Evolutionary conservation across 2,797 vertebrate genomes (phyloP), one percentile per base, ranked within the genome.

Genomic region (Prionace glauca): DNA sequence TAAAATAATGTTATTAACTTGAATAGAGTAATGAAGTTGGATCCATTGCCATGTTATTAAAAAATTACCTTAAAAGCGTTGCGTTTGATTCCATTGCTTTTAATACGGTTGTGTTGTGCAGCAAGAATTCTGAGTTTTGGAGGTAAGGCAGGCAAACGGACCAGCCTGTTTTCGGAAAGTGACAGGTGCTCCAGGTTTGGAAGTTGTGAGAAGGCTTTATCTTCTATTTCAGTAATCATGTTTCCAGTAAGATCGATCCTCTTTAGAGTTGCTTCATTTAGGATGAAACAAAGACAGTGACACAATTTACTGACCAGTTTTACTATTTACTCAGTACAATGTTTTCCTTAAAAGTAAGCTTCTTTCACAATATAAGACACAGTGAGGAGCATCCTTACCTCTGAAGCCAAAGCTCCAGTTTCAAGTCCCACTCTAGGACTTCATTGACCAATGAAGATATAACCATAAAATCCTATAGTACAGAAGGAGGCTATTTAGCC

Each of bases 201-300:
- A 69, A 99, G 98, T 95, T 99, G 99, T 95, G 98, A 98, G 96
- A 99, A 99, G 11, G 99, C 98, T 18, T 98, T 98, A 0, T 99
- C 99, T 97, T 99, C 99, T 96, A 99, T 99, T 96, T 99, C 99
- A 96, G 99, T 98, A 97, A 99, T 99, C 94, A 98, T 84, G 96
- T 99, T 99, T 96, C 98, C 99, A 26, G 98, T 98, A 96, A 99
- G 98, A 97, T 99, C 99, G 56, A 99, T 99, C 97, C 99, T 98
- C 97, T 97, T 99, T 96, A 99, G 97, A 96, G 98, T 99, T 96
- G 98, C 99, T 99, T 97, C 96, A 93, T 67, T 96, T 1, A 77
- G 60, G 24, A 60, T 56, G 29, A 9, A 96, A 96, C 96, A 96
- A 96, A 96, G 96, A 96, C 11, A 0, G 91, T 91, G 96, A 67